These are phyloP conservation scores for Chrysina gloriosa DNA, from an alignment of 2,888 invertebrate species.

Conservation along the genomic window DNA sequence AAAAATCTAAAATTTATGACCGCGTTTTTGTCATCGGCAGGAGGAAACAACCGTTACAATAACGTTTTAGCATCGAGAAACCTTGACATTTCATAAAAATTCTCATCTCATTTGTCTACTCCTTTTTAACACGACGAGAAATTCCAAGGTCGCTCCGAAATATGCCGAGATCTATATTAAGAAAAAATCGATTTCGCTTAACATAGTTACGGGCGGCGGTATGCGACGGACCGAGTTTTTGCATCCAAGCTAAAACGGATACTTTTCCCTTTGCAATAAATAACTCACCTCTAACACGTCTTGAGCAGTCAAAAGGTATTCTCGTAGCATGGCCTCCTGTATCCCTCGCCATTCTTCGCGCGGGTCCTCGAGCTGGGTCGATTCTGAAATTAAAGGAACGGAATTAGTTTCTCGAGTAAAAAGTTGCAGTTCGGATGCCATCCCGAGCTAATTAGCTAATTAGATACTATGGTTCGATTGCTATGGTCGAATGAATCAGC, in stretches of 20 bases:
- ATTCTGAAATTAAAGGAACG: conserved; percentile 75
- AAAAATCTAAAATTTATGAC: too few relatives aligned
- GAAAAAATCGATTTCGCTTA: too few relatives aligned
- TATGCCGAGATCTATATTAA: too few relatives aligned
- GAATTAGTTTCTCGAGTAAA: too few relatives aligned
- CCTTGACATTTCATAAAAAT: conserved; percentile 34
- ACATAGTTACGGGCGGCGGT: neutral
- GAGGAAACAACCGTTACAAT: conserved; percentile 19
- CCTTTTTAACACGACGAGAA: neutral
- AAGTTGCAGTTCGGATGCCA: too few relatives aligned
- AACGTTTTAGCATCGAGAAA: conserved; percentile 20
- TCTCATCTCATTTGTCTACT: neutral
- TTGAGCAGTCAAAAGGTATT: conserved; percentile 95
- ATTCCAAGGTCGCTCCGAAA: conserved; percentile 18
- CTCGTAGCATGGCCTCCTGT: conserved; percentile 96
- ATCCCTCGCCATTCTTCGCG: conserved; percentile 95
- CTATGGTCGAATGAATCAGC: conserved; percentile 8
- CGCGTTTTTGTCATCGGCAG: neutral
- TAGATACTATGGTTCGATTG: too few relatives aligned
- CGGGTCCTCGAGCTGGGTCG: conserved; percentile 96
- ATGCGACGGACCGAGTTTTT: neutral
- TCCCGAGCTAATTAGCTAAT: too few relatives aligned
- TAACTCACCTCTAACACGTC: conserved; percentile 86
- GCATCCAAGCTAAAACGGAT: neutral
- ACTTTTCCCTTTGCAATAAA: neutral